Percentiles rank a stretch among this genome's conserved stretches.
Conservation (phyloP, 2,888 invertebrate species). For the Notodonta ziczac region DNA sequence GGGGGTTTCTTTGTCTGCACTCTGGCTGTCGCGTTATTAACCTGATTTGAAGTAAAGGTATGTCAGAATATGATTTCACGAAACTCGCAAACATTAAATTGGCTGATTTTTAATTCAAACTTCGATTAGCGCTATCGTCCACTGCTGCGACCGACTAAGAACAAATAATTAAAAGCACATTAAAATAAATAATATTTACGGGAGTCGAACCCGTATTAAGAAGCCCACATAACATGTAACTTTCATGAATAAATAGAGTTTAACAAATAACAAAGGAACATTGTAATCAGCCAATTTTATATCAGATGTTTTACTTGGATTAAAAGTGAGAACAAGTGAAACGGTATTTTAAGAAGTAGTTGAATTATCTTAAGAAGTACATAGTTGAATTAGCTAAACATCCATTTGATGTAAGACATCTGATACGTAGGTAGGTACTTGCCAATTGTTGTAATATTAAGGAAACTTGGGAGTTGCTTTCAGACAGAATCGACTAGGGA, state of each 20-base stretch:
- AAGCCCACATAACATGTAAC: not conserved
- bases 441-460: conserved; percentile 27
- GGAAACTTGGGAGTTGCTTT: conserved; percentile 33
- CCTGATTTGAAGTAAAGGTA: conserved; percentile 87
- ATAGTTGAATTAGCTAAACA: not conserved
- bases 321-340: not conserved
- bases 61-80: conserved; percentile 54
- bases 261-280: not conserved
- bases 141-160: not conserved
- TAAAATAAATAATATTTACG: conserved; percentile 13
- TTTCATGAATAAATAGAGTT: conserved; percentile 5
- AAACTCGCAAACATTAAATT: conserved; percentile 32
- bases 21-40: conserved; percentile 99
- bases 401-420: conserved; percentile 26
- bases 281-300: conserved; percentile 47
- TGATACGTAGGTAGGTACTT: conserved; percentile 19
- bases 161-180: conserved; percentile 6
- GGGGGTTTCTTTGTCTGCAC: conserved; percentile 99
- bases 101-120: conserved; percentile 51
- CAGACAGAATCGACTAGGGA: conserved; percentile 16
- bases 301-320: conserved; percentile 35
- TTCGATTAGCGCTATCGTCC: not conserved
- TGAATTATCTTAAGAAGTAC: not conserved
- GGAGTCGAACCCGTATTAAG: conserved; percentile 51
- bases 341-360: not conserved